Evolutionary conservation across 2,797 vertebrate species (phyloP).

Genomic region (Enteromius viviparus): DNA sequence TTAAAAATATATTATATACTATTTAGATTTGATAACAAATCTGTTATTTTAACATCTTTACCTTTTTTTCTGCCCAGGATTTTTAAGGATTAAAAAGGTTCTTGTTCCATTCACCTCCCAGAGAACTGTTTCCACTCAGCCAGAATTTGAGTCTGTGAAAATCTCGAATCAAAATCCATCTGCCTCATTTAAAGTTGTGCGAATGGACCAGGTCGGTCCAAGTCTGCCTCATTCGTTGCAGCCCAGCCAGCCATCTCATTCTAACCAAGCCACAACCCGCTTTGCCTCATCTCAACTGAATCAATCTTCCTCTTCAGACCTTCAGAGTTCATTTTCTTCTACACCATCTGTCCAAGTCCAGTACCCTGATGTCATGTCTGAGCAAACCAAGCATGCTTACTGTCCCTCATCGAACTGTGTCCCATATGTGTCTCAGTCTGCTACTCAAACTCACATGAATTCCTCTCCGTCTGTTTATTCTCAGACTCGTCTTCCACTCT

Average conservation of each 20-base stretch:
- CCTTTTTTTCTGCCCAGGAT: not conserved
- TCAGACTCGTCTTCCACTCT: not conserved
- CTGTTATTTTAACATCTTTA: not conserved
- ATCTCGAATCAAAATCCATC: slow-evolving; percentile 16
- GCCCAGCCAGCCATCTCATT: slow-evolving; percentile 1
- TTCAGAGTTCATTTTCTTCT: not conserved
- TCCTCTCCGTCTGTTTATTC: not conserved
- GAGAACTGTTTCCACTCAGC: not conserved
- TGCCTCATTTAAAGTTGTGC: not conserved
- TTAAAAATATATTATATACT: no score
- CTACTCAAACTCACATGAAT: not conserved
- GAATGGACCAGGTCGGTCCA: not conserved
- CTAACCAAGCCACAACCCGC: not conserved
- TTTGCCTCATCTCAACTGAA: not conserved
- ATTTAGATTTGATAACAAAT: not conserved
- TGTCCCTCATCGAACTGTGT: not conserved
- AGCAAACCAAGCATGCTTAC: not conserved
- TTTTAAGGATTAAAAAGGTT: slow-evolving; percentile 2
- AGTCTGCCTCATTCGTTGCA: not conserved
- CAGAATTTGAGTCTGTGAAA: not conserved
- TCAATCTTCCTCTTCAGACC: not conserved
- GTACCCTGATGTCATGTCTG: not conserved
- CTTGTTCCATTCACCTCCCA: slow-evolving; percentile 24
- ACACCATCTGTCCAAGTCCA: not conserved
- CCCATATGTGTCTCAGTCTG: not conserved